Percentiles rank a stretch among this genome's conserved stretches.
Evolutionary conservation across 2,113 vertebrate genomes (phyloP).

Genomic region (Prionailurus bengalensis): DNA sequence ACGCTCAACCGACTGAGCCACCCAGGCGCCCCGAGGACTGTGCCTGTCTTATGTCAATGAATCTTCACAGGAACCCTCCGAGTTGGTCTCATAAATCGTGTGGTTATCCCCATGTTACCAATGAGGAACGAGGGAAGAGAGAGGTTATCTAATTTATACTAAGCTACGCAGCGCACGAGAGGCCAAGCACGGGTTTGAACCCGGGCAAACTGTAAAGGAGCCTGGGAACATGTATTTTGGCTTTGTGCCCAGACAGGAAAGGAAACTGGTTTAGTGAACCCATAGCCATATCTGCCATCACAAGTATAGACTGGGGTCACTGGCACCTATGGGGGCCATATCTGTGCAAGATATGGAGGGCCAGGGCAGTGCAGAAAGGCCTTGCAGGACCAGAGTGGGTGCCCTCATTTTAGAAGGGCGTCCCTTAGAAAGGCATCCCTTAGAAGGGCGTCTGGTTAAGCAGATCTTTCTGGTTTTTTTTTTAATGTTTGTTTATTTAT

Average conservation of each 20-base stretch:
- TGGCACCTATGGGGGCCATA: neutral
- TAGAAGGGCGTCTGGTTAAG: neutral
- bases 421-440: neutral
- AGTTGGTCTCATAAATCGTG: neutral
- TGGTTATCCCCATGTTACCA: neutral
- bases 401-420: neutral
- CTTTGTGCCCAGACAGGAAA: neutral
- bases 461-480: neutral
- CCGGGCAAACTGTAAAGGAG: neutral
- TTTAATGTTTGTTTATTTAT: no score
- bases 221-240: neutral
- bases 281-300: no score
- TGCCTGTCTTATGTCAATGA: neutral
- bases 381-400: neutral
- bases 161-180: neutral
- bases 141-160: neutral
- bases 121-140: neutral
- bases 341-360: neutral
- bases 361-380: neutral
- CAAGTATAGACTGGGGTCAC: neutral
- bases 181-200: neutral
- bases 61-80: neutral
- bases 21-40: no score
- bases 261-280: neutral
- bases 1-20: no score